A percentile compares a stretch with the other conserved stretches of the same genome.
Evolutionary conservation across 2,797 vertebrate genomes (phyloP).

Genomic region (Mus spretus): DNA sequence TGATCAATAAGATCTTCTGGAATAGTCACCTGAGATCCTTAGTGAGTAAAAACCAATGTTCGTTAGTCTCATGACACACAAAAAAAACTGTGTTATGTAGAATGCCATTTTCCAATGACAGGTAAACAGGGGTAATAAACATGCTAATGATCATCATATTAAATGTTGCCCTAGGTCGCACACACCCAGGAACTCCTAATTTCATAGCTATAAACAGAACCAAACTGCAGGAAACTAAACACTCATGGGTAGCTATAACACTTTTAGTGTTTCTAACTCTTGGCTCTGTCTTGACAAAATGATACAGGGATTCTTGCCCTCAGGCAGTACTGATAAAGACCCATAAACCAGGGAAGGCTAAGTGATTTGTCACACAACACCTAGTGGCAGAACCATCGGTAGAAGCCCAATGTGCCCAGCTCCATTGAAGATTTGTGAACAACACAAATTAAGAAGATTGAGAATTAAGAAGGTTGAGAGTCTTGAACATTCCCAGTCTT

Average conservation of each 20-base stretch:
- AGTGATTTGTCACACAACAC: neutral
- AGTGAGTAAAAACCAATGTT: constrained; percentile 2
- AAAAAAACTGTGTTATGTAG: neutral
- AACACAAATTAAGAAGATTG: neutral
- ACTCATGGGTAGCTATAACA: neutral
- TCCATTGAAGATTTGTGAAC: neutral
- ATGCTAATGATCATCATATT: neutral
- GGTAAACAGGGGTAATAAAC: neutral
- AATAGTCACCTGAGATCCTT: constrained; percentile 18
- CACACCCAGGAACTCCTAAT: neutral
- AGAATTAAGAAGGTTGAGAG: constrained; percentile 6
- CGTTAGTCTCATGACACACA: neutral
- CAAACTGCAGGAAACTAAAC: neutral
- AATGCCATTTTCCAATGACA: neutral
- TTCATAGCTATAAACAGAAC: constrained; percentile 16
- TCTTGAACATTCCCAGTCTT: neutral
- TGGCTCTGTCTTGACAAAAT: neutral
- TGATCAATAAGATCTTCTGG: constrained; percentile 50
- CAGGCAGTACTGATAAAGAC: neutral
- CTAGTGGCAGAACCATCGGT: constrained; percentile 1
- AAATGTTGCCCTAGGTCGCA: neutral
- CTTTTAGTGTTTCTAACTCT: neutral
- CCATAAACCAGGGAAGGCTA: neutral
- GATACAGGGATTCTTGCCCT: neutral
- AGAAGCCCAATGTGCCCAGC: neutral